phyloP scores from a whole-genome alignment of 2,113 vertebrate species.

The Chloropsis hardwickii region DNA sequence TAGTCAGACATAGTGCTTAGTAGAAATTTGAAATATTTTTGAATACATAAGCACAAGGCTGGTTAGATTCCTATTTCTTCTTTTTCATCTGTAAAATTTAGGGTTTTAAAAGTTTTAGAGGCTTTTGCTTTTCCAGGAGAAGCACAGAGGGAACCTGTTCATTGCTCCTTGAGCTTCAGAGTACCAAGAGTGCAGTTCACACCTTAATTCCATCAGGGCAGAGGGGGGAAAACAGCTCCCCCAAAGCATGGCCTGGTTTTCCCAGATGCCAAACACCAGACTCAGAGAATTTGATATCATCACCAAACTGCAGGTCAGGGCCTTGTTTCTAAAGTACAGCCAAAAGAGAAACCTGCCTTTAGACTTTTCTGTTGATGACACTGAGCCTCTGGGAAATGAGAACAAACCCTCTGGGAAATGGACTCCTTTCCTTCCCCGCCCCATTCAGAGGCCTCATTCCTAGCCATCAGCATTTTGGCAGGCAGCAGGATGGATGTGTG shows the following conservation, averaged over 20 bases:
- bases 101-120: background rate
- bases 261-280: background rate
- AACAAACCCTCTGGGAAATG: background rate
- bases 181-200: background rate
- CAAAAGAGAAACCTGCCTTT: background rate
- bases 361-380: background rate
- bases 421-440: background rate
- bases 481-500: background rate
- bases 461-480: background rate
- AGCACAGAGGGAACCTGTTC: background rate
- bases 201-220: rapidly evolving
- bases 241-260: background rate
- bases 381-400: background rate
- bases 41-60: background rate
- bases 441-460: background rate
- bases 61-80: background rate
- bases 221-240: background rate
- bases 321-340: background rate
- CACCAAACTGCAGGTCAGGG: background rate
- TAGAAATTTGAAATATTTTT: background rate
- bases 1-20: background rate
- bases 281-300: background rate
- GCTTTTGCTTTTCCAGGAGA: background rate
- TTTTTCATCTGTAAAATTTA: background rate
- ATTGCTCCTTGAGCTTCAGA: background rate